Conservation (phyloP, 2,888 invertebrate genomes). For the Lepeophtheirus nordmannii region DNA sequence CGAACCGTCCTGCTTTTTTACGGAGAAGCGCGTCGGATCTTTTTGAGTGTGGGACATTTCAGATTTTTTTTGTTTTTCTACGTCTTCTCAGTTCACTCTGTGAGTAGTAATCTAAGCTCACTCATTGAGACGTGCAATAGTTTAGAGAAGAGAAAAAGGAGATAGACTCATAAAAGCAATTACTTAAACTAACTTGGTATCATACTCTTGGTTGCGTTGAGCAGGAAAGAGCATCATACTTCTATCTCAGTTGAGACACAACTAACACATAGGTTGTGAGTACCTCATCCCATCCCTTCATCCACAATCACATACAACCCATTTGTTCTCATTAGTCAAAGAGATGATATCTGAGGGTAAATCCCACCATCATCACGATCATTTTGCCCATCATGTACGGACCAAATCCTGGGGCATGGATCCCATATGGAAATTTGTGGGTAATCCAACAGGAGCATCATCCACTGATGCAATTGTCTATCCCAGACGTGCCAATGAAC, state of each 20-base stretch:
- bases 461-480: not conserved
- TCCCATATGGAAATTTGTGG: not conserved
- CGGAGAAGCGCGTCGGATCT: not conserved
- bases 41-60: too few relatives aligned
- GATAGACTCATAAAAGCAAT: not conserved
- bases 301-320: conserved; percentile 35
- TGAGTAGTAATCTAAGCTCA: too few relatives aligned
- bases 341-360: conserved; percentile 14
- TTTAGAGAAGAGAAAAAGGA: too few relatives aligned
- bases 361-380: conserved; percentile 2
- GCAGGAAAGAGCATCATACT: not conserved
- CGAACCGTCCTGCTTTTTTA: not conserved
- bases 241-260: not conserved
- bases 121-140: too few relatives aligned
- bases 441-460: not conserved
- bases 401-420: conserved; percentile 4
- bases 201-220: not conserved
- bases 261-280: not conserved
- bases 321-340: not conserved
- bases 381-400: not conserved
- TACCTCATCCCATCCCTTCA: not conserved
- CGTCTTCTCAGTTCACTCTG: too few relatives aligned
- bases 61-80: too few relatives aligned
- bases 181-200: not conserved
- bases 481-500: not conserved